These are phyloP conservation scores for Delichon dasypus DNA, from an alignment of 2,797 vertebrate species.

Conservation along the genomic window DNA sequence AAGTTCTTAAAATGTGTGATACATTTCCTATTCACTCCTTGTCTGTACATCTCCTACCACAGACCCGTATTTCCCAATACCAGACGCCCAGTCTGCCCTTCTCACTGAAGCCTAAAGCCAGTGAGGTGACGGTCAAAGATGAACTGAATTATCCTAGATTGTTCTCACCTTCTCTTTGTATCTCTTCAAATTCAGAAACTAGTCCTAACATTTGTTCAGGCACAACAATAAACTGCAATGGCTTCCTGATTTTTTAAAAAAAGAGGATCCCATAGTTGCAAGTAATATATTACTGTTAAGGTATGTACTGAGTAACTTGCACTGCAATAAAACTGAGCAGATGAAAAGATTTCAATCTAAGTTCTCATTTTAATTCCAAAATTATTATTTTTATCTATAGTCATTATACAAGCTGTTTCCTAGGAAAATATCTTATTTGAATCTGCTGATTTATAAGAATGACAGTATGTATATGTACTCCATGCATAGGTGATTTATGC, in stretches of 20 bases:
- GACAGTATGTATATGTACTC: background rate
- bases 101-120: background rate
- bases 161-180: background rate
- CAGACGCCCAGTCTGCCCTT: background rate
- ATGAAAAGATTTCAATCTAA: background rate
- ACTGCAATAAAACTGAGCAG: background rate
- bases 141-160: background rate
- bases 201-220: background rate
- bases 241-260: background rate
- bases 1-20: background rate
- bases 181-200: background rate
- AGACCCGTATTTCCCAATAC: background rate
- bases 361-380: slow-evolving; percentile 11
- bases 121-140: background rate
- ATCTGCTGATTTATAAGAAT: slow-evolving; percentile 11
- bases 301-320: background rate
- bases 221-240: background rate
- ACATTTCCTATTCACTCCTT: background rate
- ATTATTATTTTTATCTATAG: slow-evolving; percentile 4
- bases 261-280: background rate
- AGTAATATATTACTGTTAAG: background rate
- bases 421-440: slow-evolving; percentile 23
- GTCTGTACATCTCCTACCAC: background rate
- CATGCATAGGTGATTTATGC: background rate
- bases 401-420: background rate